phyloP scores from a whole-genome alignment of 2,113 vertebrate genomes.

The Perca fluviatilis region DNA sequence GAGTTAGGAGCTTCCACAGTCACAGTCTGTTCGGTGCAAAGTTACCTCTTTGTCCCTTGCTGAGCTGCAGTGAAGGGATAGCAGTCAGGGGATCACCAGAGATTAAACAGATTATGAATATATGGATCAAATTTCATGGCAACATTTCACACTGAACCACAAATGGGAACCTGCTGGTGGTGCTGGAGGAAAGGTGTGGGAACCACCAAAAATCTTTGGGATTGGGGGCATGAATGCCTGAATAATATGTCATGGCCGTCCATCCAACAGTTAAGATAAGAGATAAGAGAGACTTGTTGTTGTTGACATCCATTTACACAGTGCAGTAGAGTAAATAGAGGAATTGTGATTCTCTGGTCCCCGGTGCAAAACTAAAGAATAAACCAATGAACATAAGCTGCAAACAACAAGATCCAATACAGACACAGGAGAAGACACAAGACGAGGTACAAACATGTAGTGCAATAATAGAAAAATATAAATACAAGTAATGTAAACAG shows the following conservation, averaged over 20 bases:
- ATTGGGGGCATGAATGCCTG: not conserved
- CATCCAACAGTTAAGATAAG: not conserved
- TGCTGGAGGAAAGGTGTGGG: not conserved
- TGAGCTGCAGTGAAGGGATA: not conserved
- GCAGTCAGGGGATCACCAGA: not conserved
- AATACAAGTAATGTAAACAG: too few relatives aligned
- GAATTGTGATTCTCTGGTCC: too few relatives aligned
- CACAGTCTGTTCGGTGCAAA: not conserved
- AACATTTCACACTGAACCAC: not conserved
- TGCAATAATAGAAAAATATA: too few relatives aligned
- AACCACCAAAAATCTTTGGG: not conserved
- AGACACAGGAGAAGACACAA: too few relatives aligned
- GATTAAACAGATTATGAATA: not conserved
- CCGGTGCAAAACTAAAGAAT: too few relatives aligned
- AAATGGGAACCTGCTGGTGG: not conserved
- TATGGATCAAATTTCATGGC: not conserved
- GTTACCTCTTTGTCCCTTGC: not conserved
- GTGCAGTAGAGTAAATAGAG: too few relatives aligned
- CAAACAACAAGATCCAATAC: too few relatives aligned
- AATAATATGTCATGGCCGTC: not conserved
- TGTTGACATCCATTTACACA: too few relatives aligned
- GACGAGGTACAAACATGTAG: too few relatives aligned
- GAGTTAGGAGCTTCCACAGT: not conserved
- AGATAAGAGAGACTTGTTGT: too few relatives aligned
- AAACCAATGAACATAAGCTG: too few relatives aligned